Evolutionary conservation across 2,888 invertebrate genomes (phyloP), one percentile per base, ranked within the genome.

Genomic region (Cryptosula pallasiana): DNA sequence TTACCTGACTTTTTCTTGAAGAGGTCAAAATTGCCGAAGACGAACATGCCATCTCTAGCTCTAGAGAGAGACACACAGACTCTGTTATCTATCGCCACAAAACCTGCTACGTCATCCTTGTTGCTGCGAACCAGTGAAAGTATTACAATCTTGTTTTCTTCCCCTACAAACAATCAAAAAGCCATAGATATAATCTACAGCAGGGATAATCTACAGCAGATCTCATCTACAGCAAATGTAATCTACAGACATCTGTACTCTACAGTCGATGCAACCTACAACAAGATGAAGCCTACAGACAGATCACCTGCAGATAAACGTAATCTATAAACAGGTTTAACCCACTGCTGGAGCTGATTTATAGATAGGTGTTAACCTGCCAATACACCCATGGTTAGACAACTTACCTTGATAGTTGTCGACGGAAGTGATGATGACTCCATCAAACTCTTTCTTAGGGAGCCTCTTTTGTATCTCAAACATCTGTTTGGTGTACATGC

Each of bases 121-220:
- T 83, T 83, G 73, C 81, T 82, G 58, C 84, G 74, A 0, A 84
- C 84, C 35, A 84, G 77, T 25, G 83, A 83, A 35, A 84, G 73
- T 13, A 84, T 71, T 25, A 84, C 78, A 55, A 84, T 81, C 72
- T 83, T 83, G 75, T 83, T 84, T 75, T 84, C 83, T 58, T 83
- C 83, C 2, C 83, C 83, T 73, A 32, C 5, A 54, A n/a, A 13
- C 54, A 58, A 45, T 45, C 5, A 45, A 45, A 45, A 45, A 45
- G 9, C 20, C 45, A 45, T 45, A n/a, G n/a, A n/a, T n/a, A n/a
- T n/a, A n/a, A n/a, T n/a, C n/a, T n/a, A n/a, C n/a, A n/a, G n/a
- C n/a, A n/a, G n/a, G n/a, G n/a, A n/a, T n/a, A n/a, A n/a, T n/a
- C n/a, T n/a, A n/a, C n/a, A n/a, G n/a, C n/a, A n/a, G n/a, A n/a